Base-by-base conservation (phyloP, 1,140 invertebrate genomes). In the Belonocnema kinseyi region DNA sequence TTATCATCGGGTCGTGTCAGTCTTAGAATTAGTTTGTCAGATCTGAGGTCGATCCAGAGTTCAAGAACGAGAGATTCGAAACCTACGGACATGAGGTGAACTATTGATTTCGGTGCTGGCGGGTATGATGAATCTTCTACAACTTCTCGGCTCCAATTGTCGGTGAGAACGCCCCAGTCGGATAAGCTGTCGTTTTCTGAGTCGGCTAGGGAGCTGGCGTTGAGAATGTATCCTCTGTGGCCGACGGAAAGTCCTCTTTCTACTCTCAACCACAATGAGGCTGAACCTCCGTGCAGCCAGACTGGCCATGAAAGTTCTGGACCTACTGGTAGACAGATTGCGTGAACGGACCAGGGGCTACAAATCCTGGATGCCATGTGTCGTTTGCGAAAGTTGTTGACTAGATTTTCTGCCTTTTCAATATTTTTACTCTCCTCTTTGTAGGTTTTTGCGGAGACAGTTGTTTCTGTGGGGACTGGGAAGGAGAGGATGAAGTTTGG, bases 241-340 rank as follows among this genome's bases (percentile, higher is more conserved):
- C 73, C 78, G n/a, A 75, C 78, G 16, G 74, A 74, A 5, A 81
- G 74, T 46, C 88, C 86, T 85, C 90, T 85, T 81, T 92, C 91
- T 3, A 93, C 84, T 85, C 92, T 82, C 79, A 93, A 79, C 93
- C 92, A 92, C 87, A 93, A 85, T 53, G 94, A 91, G 17, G 92
- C 87, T 8, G 94, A 93, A 83, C 93, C 94, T 11, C 94, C 94
- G 19, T 93, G 92, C 52, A 92, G 84, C 93, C 94, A 94, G 53
- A 94, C 91, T 19, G 93, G 92, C 94, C 92, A 94, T 73, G 88
- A 90, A 74, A 92, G 84, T 85, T 91, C 92, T 16, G 87, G 90
- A 72, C 93, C 93, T 81, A 92, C 87, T 17, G 88, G 93, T 83
- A 92, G 73, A 78, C 89, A 93, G 26, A 85, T 85, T 74, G 92